Conservation (phyloP, 2,888 invertebrate genomes). For the Masnerella sp. region DNA sequence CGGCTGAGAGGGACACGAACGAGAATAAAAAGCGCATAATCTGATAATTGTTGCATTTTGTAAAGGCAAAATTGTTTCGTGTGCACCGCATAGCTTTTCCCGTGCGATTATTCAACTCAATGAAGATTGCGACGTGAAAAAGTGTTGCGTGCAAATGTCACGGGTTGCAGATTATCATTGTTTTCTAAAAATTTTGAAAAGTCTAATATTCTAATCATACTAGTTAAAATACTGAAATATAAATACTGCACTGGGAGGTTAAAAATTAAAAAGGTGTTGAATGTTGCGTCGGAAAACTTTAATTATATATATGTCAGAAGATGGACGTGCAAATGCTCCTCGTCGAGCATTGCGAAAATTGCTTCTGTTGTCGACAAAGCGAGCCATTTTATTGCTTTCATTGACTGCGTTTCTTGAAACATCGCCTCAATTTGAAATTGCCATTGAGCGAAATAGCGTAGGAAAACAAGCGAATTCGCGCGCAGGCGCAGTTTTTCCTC, state of each 20-base stretch:
- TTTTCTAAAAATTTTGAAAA: conserved; percentile 1
- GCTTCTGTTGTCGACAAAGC: conserved; percentile 23
- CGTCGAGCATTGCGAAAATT: too few relatives aligned
- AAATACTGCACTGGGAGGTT: too few relatives aligned
- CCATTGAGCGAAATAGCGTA: too few relatives aligned
- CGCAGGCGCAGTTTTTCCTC: too few relatives aligned
- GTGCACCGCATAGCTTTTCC: conserved; percentile 23
- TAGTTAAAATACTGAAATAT: too few relatives aligned
- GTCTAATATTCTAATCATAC: too few relatives aligned
- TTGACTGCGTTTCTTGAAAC: conserved; percentile 7
- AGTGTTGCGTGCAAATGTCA: conserved; percentile 51
- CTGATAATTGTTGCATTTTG: conserved; percentile 45
- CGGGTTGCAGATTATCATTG: background rate
- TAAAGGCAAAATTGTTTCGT: conserved; percentile 40
- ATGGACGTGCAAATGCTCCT: conserved; percentile 1
- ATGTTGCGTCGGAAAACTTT: conserved; percentile 12
- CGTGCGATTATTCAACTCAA: conserved; percentile 48
- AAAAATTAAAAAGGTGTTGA: conserved; percentile 20
- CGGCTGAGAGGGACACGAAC: background rate
- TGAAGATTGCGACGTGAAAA: conserved; percentile 41
- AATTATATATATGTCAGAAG: conserved; percentile 23
- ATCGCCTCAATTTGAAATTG: conserved; percentile 8
- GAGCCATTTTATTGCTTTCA: conserved; percentile 28
- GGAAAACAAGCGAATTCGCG: too few relatives aligned
- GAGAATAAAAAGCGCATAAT: conserved; percentile 13